Base-by-base conservation (phyloP, 2,888 invertebrate genomes). In the Bombylius major region DNA sequence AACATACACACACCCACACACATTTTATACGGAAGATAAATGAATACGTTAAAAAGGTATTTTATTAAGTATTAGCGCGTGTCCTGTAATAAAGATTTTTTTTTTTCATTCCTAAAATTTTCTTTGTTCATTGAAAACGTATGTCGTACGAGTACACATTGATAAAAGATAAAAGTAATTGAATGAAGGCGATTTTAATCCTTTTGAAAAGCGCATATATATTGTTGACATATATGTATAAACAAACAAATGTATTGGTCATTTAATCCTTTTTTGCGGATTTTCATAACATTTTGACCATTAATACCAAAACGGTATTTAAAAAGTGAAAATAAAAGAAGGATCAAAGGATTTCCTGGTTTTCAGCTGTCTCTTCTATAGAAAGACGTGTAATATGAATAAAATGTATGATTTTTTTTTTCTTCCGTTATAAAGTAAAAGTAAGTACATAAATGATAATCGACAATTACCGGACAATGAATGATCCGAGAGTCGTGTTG, bases 401-500 rank as follows among this genome's bases (percentile, higher is more conserved):
- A 23, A 23, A 2, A 3, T 23, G 23, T 23, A 23, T 23, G 23
- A 23, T 23, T 23, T 23, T 23, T 23, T 23, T 23, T 23, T 23
- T 23, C 23, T 23, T 23, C 23, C 23, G 23, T 23, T 23, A 23
- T 23, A 23, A 23, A 23, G 23, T 23, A 23, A 23, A 23, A 23
- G 23, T 23, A 23, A 2, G 23, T 23, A 23, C 1, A 3, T 23
- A 23, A 23, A 23, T 23, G 23, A 23, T 2, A 23, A 23, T 23
- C 23, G 39, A 59, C 62, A 66, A 70, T 71, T 72, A 82, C 82
- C 82, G 74, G 82, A 76, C 77, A 81, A 67, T 77, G 81, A 70
- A 77, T 82, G 70, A 76, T 75, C 66, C 75, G 79, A 65, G 76
- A 77, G 66, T 70, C 79, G 65, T 71, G 78, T 64, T 13, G 86